A percentile compares a stretch with the other conserved stretches of the same genome.
phyloP scores from a whole-genome alignment of 2,113 vertebrate genomes.

The Lagopus muta region DNA sequence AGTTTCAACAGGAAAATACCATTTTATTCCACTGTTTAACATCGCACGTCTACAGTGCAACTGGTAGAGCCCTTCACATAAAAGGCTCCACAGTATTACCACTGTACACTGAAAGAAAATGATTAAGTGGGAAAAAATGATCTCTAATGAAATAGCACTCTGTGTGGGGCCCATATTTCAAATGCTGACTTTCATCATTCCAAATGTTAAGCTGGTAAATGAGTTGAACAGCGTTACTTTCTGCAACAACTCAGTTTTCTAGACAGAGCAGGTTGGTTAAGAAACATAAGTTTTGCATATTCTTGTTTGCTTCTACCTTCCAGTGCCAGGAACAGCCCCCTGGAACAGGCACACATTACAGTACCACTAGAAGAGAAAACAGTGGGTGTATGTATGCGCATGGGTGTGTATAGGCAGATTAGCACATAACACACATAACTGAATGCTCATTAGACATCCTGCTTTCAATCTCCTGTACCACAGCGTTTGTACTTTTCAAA shows the following conservation, averaged over 20 bases:
- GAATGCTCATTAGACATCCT: neutral
- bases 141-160: neutral
- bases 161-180: neutral
- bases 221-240: neutral
- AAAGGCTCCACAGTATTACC: neutral
- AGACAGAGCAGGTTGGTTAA: neutral
- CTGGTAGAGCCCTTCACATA: neutral
- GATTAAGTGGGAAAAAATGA: neutral
- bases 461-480: neutral
- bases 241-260: neutral
- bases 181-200: neutral
- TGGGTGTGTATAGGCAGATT: fast-evolving
- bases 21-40: neutral
- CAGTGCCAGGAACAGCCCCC: neutral
- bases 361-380: neutral
- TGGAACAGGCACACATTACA: neutral
- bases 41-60: neutral
- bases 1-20: neutral
- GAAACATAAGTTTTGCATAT: neutral
- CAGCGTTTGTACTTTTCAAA: neutral
- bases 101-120: neutral
- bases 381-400: neutral
- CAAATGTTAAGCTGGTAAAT: neutral
- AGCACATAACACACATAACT: neutral
- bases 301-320: neutral